Evolutionary conservation across 2,113 vertebrate species (phyloP), one percentile per base, ranked within the genome.

Genomic region (Pygoscelis adeliae): DNA sequence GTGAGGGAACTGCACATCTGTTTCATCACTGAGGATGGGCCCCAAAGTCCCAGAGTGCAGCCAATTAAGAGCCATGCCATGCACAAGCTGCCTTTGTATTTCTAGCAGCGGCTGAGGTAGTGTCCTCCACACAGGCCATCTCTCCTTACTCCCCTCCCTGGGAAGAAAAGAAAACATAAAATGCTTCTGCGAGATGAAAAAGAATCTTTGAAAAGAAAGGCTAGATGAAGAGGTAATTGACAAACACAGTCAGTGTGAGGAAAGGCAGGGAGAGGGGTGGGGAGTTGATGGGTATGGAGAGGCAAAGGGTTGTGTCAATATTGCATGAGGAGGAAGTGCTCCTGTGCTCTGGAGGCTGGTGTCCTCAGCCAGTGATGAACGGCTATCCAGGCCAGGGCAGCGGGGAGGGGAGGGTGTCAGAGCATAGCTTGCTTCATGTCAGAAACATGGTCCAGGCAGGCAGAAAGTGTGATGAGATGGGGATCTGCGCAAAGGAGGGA

Each of bases 41-140:
- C 66, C 85, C 1, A 7, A 89, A 92, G 94, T 83, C 76, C 84
- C 91, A 72, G 82, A 90, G 61, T 44, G 72, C 58, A 89, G 89
- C 78, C 93, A 97, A 94, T 97, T 97, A 97, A 94, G 82, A 97
- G 66, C 56, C 50, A 47, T 61, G 47, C 50, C 30, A 4, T 58
- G 58, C 83, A 95, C 77, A 95, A 82, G 26, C 93, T 96, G 87
- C 71, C 83, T 96, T 96, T 92, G 53, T 95, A 63, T 93, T 93
- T 87, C 59, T 32, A 82, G 52, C 87, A 85, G 65, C 29, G 10
- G 63, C 38, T 77, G 81, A 36, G 52, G 34, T n/a, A 89, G 62
- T 42, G 70, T 13, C 36, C 61, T 96, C 73, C 80, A 34, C 5
- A 2, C 42, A 32, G 1, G 6, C 50, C 27, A 11, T 49, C 34